phyloP scores from a whole-genome alignment of 2,113 vertebrate species.

The Jaculus jaculus region DNA sequence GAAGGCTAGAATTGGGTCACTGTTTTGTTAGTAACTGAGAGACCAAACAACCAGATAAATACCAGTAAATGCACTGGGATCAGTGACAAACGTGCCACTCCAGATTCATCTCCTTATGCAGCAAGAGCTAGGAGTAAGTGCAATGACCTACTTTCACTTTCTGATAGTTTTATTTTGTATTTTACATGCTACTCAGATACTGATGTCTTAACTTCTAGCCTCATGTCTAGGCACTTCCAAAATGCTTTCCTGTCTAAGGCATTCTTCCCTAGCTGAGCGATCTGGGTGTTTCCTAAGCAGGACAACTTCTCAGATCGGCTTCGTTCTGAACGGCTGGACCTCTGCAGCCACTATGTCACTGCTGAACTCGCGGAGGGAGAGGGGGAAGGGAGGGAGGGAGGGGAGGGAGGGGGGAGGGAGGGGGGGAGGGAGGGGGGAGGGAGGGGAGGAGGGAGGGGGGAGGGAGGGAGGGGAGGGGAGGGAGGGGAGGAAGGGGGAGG shows the following conservation, averaged over 20 bases:
- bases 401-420: too few relatives aligned
- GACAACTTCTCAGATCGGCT: background rate
- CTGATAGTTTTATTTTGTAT: background rate
- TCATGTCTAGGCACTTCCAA: slow-evolving; percentile 13
- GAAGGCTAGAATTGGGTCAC: background rate
- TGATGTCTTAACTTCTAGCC: slow-evolving; percentile 33
- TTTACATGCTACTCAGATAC: background rate
- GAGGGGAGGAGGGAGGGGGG: background rate
- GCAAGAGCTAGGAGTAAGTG: background rate
- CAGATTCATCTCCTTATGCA: background rate
- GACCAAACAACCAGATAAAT: background rate
- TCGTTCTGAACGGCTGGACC: background rate
- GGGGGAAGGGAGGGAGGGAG: background rate
- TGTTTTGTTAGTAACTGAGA: slow-evolving; percentile 30
- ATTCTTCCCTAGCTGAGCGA: slow-evolving; percentile 39
- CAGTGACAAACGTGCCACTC: background rate
- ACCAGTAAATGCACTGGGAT: background rate
- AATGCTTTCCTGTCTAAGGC: slow-evolving; percentile 39
- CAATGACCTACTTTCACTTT: background rate
- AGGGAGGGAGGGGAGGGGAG: background rate
- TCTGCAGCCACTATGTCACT: background rate
- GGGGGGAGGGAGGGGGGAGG: too few relatives aligned
- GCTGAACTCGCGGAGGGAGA: background rate
- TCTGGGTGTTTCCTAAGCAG: background rate
- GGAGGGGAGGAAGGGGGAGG: too few relatives aligned